Conservation (phyloP, 2,113 vertebrate species). For the Paramisgurnus dabryanus region DNA sequence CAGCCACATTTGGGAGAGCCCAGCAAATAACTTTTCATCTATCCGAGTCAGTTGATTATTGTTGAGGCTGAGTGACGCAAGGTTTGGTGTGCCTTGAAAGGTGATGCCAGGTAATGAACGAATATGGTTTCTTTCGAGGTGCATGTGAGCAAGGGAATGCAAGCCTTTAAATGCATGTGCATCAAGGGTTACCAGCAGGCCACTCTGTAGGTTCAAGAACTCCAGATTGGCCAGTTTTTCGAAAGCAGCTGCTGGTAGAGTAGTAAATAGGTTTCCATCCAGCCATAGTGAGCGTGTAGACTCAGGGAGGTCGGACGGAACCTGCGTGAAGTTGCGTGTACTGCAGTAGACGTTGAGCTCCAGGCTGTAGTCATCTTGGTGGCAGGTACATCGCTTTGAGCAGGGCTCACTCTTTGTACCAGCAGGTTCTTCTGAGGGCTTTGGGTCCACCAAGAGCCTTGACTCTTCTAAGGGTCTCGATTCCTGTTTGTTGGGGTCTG, state of each 20-base stretch:
- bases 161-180: constrained; percentile 84
- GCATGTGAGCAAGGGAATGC: constrained; percentile 79
- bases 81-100: constrained; percentile 83
- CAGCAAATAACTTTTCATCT: constrained; percentile 84
- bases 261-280: constrained; percentile 85
- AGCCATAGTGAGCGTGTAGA: constrained; percentile 84
- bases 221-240: constrained; percentile 81
- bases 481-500: constrained; percentile 62
- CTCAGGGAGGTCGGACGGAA: constrained; percentile 78
- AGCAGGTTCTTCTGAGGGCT: constrained; percentile 55
- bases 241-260: constrained; percentile 76
- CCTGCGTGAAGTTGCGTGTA: constrained; percentile 77
- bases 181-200: constrained; percentile 78
- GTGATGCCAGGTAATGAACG: constrained; percentile 73
- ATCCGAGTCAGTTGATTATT: constrained; percentile 86
- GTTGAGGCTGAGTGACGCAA: constrained; percentile 86
- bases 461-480: constrained; percentile 56
- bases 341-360: constrained; percentile 93
- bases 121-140: constrained; percentile 86
- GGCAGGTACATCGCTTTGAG: constrained; percentile 81
- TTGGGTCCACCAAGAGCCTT: constrained; percentile 34
- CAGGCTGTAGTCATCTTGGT: constrained; percentile 78
- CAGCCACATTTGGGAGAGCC: constrained; percentile 89
- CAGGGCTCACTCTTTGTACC: constrained; percentile 65
- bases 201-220: constrained; percentile 90